Evolutionary conservation across 1,140 invertebrate genomes (phyloP).

Genomic region (Berghia stephanieae): DNA sequence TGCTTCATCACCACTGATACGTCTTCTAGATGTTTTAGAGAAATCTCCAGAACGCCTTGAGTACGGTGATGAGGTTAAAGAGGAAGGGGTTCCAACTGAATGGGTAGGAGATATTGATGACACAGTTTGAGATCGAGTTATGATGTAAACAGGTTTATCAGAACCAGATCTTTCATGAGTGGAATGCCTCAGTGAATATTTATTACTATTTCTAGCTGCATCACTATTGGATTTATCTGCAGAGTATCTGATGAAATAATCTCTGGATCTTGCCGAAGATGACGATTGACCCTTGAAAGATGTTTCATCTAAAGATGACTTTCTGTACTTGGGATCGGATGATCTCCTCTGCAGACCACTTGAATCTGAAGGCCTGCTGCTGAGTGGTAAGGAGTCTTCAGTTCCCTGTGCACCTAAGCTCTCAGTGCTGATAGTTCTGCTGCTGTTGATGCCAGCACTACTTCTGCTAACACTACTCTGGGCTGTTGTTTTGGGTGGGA

Average conservation of each 20-base stretch:
- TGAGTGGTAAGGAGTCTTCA: not conserved
- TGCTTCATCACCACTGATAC: no score
- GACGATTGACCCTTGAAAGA: conserved; percentile 17
- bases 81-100: no score
- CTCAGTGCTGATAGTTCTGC: conserved; percentile 5
- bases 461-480: conserved; percentile 11
- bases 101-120: conserved; percentile 28
- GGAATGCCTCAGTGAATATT: conserved; percentile 23
- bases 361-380: not conserved
- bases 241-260: conserved; percentile 30
- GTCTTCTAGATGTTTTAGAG: no score
- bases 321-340: no score
- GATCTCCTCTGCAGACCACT: not conserved
- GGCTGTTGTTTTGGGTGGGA: conserved; percentile 32
- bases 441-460: conserved; percentile 12
- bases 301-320: conserved; percentile 24
- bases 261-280: conserved; percentile 24
- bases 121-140: conserved; percentile 36
- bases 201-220: not conserved
- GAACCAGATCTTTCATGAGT: conserved; percentile 11
- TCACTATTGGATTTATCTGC: conserved; percentile 25
- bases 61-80: no score
- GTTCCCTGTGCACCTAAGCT: not conserved
- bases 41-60: no score
- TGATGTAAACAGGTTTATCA: conserved; percentile 22